These are phyloP conservation scores for Zeugodacus cucurbitae DNA, from an alignment of 1,140 invertebrate genomes.

Conservation along the genomic window DNA sequence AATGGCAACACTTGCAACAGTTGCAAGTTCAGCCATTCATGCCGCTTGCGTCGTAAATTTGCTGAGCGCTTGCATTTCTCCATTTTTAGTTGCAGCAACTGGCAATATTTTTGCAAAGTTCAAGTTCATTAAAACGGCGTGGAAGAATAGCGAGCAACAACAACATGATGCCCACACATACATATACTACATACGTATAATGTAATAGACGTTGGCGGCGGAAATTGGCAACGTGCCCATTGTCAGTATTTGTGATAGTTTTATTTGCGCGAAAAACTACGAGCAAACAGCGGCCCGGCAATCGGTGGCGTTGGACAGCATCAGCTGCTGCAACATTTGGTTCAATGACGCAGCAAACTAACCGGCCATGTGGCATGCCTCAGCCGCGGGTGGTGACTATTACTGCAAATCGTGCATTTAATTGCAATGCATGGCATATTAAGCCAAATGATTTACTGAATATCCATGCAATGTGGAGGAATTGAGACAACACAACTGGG, in stretches of 20 bases:
- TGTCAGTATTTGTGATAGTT: conserved; percentile 15
- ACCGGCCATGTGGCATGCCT: neutral
- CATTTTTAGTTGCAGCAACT: neutral
- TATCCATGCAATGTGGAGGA: neutral
- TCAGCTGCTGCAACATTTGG: conserved; percentile 21
- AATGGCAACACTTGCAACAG: neutral
- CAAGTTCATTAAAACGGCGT: conserved; percentile 22
- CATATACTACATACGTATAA: neutral
- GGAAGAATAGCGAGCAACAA: neutral
- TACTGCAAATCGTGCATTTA: conserved; percentile 11
- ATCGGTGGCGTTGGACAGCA: neutral
- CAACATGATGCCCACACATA: neutral
- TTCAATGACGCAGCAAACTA: conserved; percentile 5
- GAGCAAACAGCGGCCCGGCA: neutral
- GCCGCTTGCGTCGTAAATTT: neutral
- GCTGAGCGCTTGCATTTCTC: neutral
- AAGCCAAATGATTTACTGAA: neutral
- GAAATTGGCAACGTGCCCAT: conserved; percentile 34
- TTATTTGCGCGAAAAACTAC: neutral
- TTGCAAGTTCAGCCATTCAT: neutral
- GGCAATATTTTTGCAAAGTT: neutral
- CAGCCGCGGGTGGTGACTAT: conserved; percentile 31
- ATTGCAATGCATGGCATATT: neutral
- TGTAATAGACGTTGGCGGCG: neutral
- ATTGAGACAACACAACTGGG: neutral